Percentiles rank a stretch among this genome's conserved stretches.
Evolutionary conservation across 2,113 vertebrate genomes (phyloP).

Genomic region (Probosciger aterrimus): DNA sequence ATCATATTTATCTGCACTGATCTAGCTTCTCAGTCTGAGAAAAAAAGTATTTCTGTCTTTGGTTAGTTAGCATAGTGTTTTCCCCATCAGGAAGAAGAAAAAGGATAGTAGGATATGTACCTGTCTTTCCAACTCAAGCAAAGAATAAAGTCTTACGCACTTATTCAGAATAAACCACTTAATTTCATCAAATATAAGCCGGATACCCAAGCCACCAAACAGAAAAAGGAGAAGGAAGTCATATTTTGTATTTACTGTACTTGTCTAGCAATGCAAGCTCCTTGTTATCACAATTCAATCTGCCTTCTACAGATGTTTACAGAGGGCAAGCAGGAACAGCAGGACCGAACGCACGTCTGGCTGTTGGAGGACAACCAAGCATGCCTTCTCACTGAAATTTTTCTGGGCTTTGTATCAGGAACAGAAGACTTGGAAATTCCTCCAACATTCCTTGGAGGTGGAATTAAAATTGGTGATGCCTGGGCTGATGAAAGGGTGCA

Average conservation of each 20-base stretch:
- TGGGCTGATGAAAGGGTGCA: not conserved
- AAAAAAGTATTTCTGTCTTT: not conserved
- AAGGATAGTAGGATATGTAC: not conserved
- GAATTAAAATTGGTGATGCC: not conserved
- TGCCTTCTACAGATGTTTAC: not conserved
- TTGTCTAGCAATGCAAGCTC: not conserved
- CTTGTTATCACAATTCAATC: not conserved
- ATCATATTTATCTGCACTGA: not conserved
- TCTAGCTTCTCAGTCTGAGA: not conserved
- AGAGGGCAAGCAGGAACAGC: not conserved
- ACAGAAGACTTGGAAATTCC: not conserved
- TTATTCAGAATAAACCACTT: not conserved
- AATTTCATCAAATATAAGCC: not conserved
- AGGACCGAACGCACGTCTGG: fast-evolving
- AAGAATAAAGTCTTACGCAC: not conserved
- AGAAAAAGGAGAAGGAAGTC: not conserved
- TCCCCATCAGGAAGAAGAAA: not conserved
- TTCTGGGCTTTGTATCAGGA: not conserved
- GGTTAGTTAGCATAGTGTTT: not conserved
- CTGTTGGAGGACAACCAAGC: not conserved
- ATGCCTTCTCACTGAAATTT: not conserved
- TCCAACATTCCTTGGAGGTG: not conserved
- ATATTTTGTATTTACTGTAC: not conserved
- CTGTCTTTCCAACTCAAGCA: not conserved
- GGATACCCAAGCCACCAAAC: not conserved